Conservation (phyloP, 35 echinoderm and acorn worm species). For the Chiridota heheva region DNA sequence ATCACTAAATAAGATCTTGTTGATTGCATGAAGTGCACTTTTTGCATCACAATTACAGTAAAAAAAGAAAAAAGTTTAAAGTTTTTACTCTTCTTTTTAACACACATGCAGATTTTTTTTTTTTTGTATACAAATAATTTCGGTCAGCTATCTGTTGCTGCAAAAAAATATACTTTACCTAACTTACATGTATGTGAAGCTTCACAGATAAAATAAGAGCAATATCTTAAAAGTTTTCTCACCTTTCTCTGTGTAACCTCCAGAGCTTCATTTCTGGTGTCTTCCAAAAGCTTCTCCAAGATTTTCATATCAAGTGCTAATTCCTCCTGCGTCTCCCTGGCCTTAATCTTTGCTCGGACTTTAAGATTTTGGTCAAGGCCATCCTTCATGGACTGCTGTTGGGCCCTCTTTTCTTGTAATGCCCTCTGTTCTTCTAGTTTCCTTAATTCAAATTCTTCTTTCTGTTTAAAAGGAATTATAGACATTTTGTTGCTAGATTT, state of each 20-base stretch:
- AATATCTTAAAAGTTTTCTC: background rate
- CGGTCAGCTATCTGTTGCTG: too few relatives aligned
- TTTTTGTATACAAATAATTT: too few relatives aligned
- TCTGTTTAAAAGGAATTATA: conserved; percentile 32
- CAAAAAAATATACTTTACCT: too few relatives aligned
- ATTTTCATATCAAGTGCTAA: conserved; percentile 98
- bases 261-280: conserved; percentile 86
- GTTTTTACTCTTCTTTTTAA: too few relatives aligned
- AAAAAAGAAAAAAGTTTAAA: too few relatives aligned
- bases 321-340: conserved; percentile 90
- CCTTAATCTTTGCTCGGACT: conserved; percentile 67
- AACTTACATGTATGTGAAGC: too few relatives aligned
- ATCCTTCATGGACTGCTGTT: conserved; percentile 66
- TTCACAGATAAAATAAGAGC: too few relatives aligned
- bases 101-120: too few relatives aligned
- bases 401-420: conserved; percentile 63
- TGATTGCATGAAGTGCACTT: too few relatives aligned
- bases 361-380: conserved; percentile 72
- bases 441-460: conserved; percentile 78
- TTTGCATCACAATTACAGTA: too few relatives aligned
- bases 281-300: conserved; percentile 90
- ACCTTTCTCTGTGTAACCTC: conserved; percentile 97
- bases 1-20: too few relatives aligned
- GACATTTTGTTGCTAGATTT: too few relatives aligned
- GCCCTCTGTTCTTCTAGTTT: conserved; percentile 87